Base-by-base conservation (phyloP, 2,888 invertebrate genomes). In the Cephonodes hylas region DNA sequence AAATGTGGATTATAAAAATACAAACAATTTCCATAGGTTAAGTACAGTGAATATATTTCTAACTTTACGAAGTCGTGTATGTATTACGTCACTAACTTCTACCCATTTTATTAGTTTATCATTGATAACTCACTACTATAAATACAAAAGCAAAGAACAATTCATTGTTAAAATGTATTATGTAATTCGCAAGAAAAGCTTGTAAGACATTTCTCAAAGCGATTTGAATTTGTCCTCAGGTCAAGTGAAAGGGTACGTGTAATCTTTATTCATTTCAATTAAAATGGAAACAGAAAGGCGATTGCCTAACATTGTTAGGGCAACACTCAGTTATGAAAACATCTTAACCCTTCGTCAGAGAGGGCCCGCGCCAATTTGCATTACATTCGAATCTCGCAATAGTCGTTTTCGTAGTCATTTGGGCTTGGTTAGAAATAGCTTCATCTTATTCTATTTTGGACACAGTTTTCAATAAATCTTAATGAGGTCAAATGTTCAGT, bases 301-400 rank as follows among this genome's bases (percentile, higher is more conserved):
- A 70, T 71, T 72, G 67, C 66, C 59, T 65, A 67, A 64, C 61
- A 60, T 53, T 61, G 53, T 53, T 72, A 70, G 71, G 75, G 73
- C 76, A 75, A 84, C 89, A 90, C 91, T 91, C 85, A 75, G 85
- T 82, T 89, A 84, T 79, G 79, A 89, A 85, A 91, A 90, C 90
- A 91, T 85, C 88, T 87, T 86, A 86, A 87, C 90, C 89, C 89
- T 85, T 86, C 73, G 67, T 68, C 68, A 73, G 76, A 76, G 74
- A 80, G 78, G 81, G 73, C 72, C 65, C 66, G 71, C 73, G 68
- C 70, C 79, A 80, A 90, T 91, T 91, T 89, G 86, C 90, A 89
- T 89, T 83, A 79, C 79, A 85, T 86, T 81, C 31, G 83, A 75
- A 82, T 82, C 86, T 83, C 74, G 73, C 80, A 85, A 84, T 78